A percentile compares a stretch with the other conserved stretches of the same genome.
These are phyloP conservation scores for Anguilla anguilla DNA, from an alignment of 2,797 vertebrate species.

Conservation along the genomic window DNA sequence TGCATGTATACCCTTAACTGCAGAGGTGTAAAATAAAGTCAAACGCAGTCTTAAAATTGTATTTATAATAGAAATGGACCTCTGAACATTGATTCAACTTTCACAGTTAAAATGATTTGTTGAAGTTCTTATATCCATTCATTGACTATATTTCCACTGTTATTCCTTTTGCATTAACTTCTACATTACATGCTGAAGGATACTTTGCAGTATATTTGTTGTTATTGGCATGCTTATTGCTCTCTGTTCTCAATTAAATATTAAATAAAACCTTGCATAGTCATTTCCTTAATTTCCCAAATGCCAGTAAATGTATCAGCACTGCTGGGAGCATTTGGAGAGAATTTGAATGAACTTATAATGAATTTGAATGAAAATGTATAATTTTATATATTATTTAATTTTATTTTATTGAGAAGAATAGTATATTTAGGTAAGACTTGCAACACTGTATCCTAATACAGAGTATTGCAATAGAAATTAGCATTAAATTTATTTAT, in stretches of 20 bases:
- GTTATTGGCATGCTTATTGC: not conserved
- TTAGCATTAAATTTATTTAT: not conserved
- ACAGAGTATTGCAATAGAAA: not conserved
- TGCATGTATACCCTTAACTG: not conserved
- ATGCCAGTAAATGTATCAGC: not conserved
- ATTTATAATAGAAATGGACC: not conserved
- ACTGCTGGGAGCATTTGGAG: not conserved
- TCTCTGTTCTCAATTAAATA: conserved; percentile 8
- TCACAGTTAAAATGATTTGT: not conserved
- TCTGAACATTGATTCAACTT: not conserved
- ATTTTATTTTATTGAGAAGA: not conserved
- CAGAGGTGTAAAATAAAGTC: not conserved
- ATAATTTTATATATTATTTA: not conserved
- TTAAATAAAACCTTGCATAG: not conserved
- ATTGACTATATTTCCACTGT: not conserved
- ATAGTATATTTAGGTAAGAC: not conserved
- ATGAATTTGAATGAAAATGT: not conserved
- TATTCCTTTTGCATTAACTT: not conserved
- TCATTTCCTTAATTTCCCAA: not conserved
- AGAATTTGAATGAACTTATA: not conserved
- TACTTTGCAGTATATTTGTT: not conserved
- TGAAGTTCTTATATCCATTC: not conserved
- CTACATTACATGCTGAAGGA: not conserved
- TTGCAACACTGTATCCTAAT: not conserved
- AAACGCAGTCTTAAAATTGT: not conserved